A percentile compares a stretch with the other conserved stretches of the same genome.
Evolutionary conservation across 2,888 invertebrate genomes (phyloP).

Genomic region (Uropetala carovei): DNA sequence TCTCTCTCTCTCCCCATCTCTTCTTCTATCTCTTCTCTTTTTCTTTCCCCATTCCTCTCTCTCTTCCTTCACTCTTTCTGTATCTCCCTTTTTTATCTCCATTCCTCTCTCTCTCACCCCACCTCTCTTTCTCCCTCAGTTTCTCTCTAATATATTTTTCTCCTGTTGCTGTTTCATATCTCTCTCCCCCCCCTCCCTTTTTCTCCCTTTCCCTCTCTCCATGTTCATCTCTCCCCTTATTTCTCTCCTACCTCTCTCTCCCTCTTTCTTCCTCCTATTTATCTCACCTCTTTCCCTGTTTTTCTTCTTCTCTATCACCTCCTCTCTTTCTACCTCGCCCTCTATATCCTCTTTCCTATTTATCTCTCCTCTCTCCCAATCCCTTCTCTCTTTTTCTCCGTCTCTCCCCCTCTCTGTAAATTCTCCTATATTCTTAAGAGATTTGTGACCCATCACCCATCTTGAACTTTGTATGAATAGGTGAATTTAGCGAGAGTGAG

Average conservation of each 20-base stretch:
- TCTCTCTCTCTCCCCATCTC: no score
- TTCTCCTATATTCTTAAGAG: no score
- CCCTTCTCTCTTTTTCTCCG: neutral
- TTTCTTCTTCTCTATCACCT: neutral
- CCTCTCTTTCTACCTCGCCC: neutral
- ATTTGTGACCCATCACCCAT: no score
- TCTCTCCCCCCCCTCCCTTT: neutral
- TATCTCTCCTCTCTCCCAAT: neutral
- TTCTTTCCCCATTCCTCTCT: no score
- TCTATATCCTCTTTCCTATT: neutral
- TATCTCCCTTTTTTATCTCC: no score
- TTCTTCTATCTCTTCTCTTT: no score
- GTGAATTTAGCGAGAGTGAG: no score
- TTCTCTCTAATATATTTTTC: neutral
- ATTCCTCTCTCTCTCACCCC: neutral
- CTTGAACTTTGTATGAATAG: no score
- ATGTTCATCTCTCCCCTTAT: neutral
- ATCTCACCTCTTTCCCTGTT: neutral
- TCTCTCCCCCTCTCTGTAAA: neutral
- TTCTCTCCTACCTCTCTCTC: neutral
- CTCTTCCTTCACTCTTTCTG: no score
- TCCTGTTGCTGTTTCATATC: no score
- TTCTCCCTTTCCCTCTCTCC: neutral
- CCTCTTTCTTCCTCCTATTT: neutral
- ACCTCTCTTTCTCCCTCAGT: neutral